Base-by-base conservation (phyloP, 2,113 vertebrate genomes). In the Anolis carolinensis region DNA sequence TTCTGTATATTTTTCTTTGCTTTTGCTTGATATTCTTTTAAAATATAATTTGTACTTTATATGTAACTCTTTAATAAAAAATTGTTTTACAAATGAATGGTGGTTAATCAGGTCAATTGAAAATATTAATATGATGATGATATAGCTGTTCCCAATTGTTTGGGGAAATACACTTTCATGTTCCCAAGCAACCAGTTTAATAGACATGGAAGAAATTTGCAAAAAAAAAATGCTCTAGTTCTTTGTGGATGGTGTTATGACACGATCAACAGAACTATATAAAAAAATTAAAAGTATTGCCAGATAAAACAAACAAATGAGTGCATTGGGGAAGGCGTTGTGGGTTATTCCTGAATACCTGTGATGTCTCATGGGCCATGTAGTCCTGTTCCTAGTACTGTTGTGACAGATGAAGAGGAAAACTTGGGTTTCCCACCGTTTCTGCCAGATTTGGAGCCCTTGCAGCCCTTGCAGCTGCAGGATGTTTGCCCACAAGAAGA, bases 241-340 rank as follows among this genome's bases (percentile, higher is more conserved):
- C 44, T 81, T 81, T 59, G 63, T 81, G 16, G 30, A 48, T 7
- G n/a, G 39, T 27, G 21, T 74, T 18, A 74, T 48, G 73, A 48
- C 74, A 76, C 50, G 25, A 30, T 8, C 48, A 76, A 83, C 32
- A 80, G 36, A 1, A 72, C 74, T 79, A 78, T 71, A 55, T 85
- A 4, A 85, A 21, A 8, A n/a, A n/a, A n/a, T n/a, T n/a, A n/a
- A n/a, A 3, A 0, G 1, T 44, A 50, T 36, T 89, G 84, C 89
- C 87, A 86, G 86, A 87, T 39, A 3, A 70, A 86, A 76, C 67
- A 82, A 82, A 39, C 80, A 72, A 1, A 11, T 76, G 87, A 23
- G 68, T 63, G 67, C 79, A 67, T 13, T 72, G 62, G 78, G 62
- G 90, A 74, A 36, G 77, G 55, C 9, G 21, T 48, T 85, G 74